Conservation (phyloP, 1,140 invertebrate species). For the Anagrus nilaparvatae region DNA sequence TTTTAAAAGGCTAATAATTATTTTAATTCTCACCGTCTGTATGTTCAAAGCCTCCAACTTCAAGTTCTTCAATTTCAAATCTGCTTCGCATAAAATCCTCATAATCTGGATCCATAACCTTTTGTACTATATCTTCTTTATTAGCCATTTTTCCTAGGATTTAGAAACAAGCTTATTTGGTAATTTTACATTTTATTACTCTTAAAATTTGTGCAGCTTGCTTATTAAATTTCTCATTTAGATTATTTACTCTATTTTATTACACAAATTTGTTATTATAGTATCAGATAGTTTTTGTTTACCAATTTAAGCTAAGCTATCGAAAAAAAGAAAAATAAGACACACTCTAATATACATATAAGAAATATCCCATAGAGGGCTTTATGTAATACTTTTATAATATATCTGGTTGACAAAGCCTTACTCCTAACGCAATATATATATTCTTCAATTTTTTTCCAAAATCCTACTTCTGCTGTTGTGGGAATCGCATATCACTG, state of each 20-base stretch:
- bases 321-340: too few relatives aligned
- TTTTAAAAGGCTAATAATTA: conserved; percentile 10
- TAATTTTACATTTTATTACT: conserved; percentile 6
- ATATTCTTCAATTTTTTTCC: too few relatives aligned
- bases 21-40: neutral
- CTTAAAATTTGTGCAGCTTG: neutral
- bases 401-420: too few relatives aligned
- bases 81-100: conserved; percentile 19
- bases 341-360: too few relatives aligned
- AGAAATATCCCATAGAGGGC: too few relatives aligned
- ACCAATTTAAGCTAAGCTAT: conserved; percentile 17
- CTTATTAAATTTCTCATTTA: conserved; percentile 10
- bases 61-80: conserved; percentile 4
- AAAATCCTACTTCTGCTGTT: too few relatives aligned
- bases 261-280: conserved; percentile 16
- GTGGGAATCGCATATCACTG: too few relatives aligned
- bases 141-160: conserved; percentile 18
- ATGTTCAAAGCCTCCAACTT: conserved; percentile 12
- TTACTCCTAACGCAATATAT: too few relatives aligned
- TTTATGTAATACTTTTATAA: too few relatives aligned
- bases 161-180: conserved; percentile 19
- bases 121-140: too few relatives aligned
- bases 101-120: conserved; percentile 11
- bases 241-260: conserved; percentile 5
- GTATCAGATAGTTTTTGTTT: conserved; percentile 19